phyloP scores from a whole-genome alignment of 1,140 invertebrate species.

The Watersipora subatra region DNA sequence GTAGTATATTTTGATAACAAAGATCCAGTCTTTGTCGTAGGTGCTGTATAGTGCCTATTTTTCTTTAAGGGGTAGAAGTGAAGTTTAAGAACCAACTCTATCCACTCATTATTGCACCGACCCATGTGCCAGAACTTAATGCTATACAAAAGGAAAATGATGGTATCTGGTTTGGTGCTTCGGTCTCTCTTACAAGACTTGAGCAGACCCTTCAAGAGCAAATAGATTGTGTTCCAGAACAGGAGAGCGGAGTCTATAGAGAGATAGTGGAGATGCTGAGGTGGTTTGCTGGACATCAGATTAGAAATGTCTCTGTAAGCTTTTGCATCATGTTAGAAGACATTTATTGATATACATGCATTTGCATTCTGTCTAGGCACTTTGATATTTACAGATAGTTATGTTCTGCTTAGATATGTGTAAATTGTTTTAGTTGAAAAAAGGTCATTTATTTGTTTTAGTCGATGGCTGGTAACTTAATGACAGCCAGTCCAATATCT shows the following conservation, averaged over 20 bases:
- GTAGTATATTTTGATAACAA: background rate
- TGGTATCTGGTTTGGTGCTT: slow-evolving; percentile 60
- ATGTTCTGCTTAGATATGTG: background rate
- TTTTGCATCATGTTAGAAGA: no score
- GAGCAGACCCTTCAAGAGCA: slow-evolving; percentile 48
- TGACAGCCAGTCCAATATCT: slow-evolving; percentile 88
- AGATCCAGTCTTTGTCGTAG: background rate
- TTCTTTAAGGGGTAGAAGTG: slow-evolving; percentile 57
- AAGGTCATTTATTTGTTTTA: slow-evolving; percentile 20
- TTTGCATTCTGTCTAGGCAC: no score
- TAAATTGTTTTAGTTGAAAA: background rate
- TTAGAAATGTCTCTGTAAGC: slow-evolving; percentile 63
- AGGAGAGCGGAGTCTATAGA: slow-evolving; percentile 54
- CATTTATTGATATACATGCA: no score
- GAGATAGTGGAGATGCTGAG: slow-evolving; percentile 70
- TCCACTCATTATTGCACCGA: slow-evolving; percentile 65
- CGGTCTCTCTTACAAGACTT: slow-evolving; percentile 64
- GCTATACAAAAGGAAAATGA: slow-evolving; percentile 30
- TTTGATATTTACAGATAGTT: no score
- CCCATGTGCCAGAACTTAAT: slow-evolving; percentile 55
- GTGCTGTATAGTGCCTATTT: slow-evolving; percentile 3
- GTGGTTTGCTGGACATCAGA: slow-evolving; percentile 88
- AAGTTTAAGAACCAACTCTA: slow-evolving; percentile 76
- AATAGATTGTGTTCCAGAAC: slow-evolving; percentile 42
- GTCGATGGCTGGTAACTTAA: slow-evolving; percentile 77